Conservation (phyloP, 1,140 invertebrate species). For the Drosophila sproati region DNA sequence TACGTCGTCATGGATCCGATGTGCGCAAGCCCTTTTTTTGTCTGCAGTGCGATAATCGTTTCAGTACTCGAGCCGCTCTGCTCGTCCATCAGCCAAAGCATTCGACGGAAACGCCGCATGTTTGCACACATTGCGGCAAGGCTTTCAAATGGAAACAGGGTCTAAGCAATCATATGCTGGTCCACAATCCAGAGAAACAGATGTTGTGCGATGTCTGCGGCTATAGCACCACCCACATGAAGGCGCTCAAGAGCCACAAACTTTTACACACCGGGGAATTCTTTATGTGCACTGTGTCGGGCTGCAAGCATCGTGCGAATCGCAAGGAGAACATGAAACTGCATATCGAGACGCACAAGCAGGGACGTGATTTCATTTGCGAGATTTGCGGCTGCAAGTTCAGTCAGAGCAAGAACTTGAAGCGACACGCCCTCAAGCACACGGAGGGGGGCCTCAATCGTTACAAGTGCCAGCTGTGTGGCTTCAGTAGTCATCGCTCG, state of each 20-base stretch:
- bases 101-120: conserved; percentile 86
- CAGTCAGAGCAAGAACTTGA: conserved; percentile 85
- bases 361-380: conserved; percentile 86
- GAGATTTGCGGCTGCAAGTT: conserved; percentile 86
- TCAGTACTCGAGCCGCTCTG: conserved; percentile 86
- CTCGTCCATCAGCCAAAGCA: conserved; percentile 87
- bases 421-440: conserved; percentile 85
- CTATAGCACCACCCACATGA: conserved; percentile 87
- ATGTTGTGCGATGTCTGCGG: conserved; percentile 88
- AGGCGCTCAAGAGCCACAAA: conserved; percentile 86
- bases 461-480: conserved; percentile 85
- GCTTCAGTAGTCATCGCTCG: conserved; percentile 85
- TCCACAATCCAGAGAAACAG: conserved; percentile 86
- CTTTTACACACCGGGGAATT: conserved; percentile 86
- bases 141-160: conserved; percentile 89
- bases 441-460: conserved; percentile 68
- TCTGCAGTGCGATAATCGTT: conserved; percentile 85
- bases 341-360: conserved; percentile 86
- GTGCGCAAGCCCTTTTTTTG: conserved; percentile 86
- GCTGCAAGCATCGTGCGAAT: conserved; percentile 85
- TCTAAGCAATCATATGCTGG: conserved; percentile 86
- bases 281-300: conserved; percentile 85
- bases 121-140: conserved; percentile 86
- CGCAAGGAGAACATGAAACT: conserved; percentile 86
- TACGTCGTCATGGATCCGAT: conserved; percentile 85